Evolutionary conservation across 2,797 vertebrate genomes (phyloP), one percentile per base, ranked within the genome.

Genomic region (Coluber constrictor): DNA sequence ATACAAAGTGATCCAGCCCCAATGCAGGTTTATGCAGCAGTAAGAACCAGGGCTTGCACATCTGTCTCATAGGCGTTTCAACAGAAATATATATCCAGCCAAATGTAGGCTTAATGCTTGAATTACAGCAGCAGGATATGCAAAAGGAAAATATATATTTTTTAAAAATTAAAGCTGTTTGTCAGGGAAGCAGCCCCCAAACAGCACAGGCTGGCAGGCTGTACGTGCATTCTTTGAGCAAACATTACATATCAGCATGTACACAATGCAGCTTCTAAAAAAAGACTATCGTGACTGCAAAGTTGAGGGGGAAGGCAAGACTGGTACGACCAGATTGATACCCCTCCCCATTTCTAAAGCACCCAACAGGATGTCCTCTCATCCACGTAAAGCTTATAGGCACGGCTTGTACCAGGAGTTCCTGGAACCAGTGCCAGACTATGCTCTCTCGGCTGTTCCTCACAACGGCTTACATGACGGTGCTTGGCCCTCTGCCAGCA

Each of bases 381-480:
- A 91, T 88, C 95, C 94, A 90, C 32, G 86, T 93, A 88, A 91
- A 63, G 86, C 90, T 86, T 94, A 89, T 92, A 94, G 93, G 94
- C 92, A 94, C 95, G 92, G 93, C 91, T 93, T 96, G 95, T 95
- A 93, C 95, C 94, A 96, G 95, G 95, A 94, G 93, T 91, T 93
- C 83, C 92, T 91, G 92, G 94, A 94, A 92, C 70, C 90, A 56
- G 83, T 91, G 95, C 95, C 94, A 95, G 90, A 55, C 88, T 86
- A 66, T 90, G 89, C 94, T 91, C 47, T 56, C 74, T 83, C 20
- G 20, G 87, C 87, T 55, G n/a, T 63, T 91, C 92, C 90, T 90
- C 93, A 25, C 90, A 94, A 92, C 61, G 1, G 93, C 61, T 59
- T 88, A n/a, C 90, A 27, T 86, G 70, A 95, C 89, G 93, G 70